These are phyloP conservation scores for Mythimna loreyi DNA, from an alignment of 2,888 invertebrate species.

Conservation along the genomic window DNA sequence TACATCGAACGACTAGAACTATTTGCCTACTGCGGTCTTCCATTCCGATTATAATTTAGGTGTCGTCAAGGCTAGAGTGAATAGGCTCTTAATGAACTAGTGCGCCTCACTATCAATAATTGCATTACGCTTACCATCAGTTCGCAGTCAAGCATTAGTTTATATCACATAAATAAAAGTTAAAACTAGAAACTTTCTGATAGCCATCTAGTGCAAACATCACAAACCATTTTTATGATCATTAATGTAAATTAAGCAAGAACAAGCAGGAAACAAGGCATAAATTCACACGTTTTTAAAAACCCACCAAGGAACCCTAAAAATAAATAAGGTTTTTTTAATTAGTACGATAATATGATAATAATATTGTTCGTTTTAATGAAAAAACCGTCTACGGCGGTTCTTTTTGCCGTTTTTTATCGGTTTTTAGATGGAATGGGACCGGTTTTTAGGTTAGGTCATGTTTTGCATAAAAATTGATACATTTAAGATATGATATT, in stretches of 20 bases:
- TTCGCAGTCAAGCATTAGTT: no score
- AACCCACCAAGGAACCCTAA: slow-evolving; percentile 47
- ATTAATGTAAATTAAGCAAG: neutral
- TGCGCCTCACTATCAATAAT: no score
- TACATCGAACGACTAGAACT: no score
- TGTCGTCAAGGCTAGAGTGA: no score
- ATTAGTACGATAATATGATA: slow-evolving; percentile 69
- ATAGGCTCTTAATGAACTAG: no score
- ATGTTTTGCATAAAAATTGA: slow-evolving; percentile 55
- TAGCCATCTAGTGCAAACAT: neutral
- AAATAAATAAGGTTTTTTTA: slow-evolving; percentile 63
- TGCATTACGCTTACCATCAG: no score
- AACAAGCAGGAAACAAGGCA: neutral
- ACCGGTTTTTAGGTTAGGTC: slow-evolving; percentile 60
- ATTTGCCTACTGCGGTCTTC: no score
- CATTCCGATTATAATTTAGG: no score
- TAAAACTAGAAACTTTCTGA: neutral
- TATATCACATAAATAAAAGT: neutral
- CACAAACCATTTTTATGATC: neutral
- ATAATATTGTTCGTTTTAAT: slow-evolving; percentile 68
- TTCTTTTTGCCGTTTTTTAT: slow-evolving; percentile 60
- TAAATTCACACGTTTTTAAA: neutral
- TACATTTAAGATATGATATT: slow-evolving; percentile 27
- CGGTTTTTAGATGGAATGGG: slow-evolving; percentile 54
- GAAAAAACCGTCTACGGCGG: slow-evolving; percentile 65